Base-by-base conservation (phyloP, 2,888 invertebrate genomes). In the Phytoseiulus persimilis region DNA sequence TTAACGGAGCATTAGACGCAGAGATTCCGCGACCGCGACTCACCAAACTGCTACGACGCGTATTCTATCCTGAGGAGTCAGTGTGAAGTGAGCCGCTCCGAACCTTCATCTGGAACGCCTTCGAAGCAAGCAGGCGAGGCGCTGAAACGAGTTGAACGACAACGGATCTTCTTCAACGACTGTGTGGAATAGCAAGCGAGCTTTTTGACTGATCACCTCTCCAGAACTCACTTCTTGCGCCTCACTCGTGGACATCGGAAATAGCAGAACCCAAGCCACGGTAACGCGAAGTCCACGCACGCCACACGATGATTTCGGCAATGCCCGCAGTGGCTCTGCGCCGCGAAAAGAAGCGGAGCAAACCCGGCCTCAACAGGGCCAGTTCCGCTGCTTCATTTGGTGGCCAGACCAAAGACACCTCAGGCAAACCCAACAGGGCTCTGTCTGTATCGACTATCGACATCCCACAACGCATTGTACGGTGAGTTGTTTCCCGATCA, bases 271-370 rank as follows among this genome's bases (percentile, higher is more conserved):
- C 9, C 39, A 39, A 39, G 9, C 9, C 39, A 39, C 5, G 9
- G 39, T 3, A 39, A 9, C 3, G 39, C 39, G 39, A 9, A 39
- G 39, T 39, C 23, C 14, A 65, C 65, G 65, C 14, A 65, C 14
- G 65, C 65, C 65, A 65, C 83, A 90, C 23, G 32, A 96, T 96
- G 96, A 96, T 96, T 92, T 96, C 96, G 92, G 96, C 96, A 91
- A 96, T 96, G 96, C 96, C 96, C 93, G 96, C 96, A 91, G 96
- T 96, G 93, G 96, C 96, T 90, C 95, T 96, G 89, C 95, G 96
- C 93, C 95, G 96, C 93, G 96, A 96, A 93, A 94, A 96, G 91
- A 95, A 95, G 91, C 95, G 95, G 93, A 94, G 95, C 90, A 93
- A 93, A 91, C 87, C 90, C 90, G 90, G 89, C 90, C 83, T 83